These are phyloP conservation scores for Drosophila ficusphila DNA, from an alignment of 1,140 invertebrate species.

Conservation along the genomic window DNA sequence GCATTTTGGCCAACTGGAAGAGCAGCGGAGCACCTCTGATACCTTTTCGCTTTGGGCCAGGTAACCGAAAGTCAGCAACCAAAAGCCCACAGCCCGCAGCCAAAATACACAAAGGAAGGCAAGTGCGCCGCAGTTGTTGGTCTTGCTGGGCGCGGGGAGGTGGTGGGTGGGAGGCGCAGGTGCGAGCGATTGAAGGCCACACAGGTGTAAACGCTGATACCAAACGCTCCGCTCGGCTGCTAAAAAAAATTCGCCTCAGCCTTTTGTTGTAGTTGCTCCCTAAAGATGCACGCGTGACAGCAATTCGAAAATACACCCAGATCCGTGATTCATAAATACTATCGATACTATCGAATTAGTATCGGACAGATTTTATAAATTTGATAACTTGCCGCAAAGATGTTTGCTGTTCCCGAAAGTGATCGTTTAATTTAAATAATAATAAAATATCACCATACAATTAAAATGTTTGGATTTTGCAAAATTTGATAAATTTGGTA, in stretches of 20 bases:
- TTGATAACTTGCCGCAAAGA: no score
- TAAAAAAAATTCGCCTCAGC: background rate
- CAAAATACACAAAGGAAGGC: constrained; percentile 24
- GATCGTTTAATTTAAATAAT: no score
- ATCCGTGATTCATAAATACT: no score
- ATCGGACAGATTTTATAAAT: no score
- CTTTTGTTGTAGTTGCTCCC: background rate
- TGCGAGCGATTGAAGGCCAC: constrained; percentile 38
- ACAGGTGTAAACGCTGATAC: constrained; percentile 27
- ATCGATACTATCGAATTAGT: background rate
- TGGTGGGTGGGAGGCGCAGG: background rate
- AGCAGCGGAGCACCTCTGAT: background rate
- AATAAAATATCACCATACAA: no score
- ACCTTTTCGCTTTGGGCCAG: background rate
- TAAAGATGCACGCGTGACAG: background rate
- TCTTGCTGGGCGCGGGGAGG: background rate
- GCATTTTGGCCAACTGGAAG: constrained; percentile 81
- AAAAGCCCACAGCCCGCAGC: background rate
- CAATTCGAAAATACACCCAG: background rate
- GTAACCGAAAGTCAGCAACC: no score
- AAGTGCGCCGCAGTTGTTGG: constrained; percentile 17
- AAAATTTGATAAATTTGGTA: no score
- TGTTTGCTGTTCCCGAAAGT: no score
- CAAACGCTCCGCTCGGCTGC: constrained; percentile 3
- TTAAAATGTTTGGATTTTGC: no score